These are phyloP conservation scores for Myotis vivesi DNA, from an alignment of 2,797 vertebrate species.

Conservation along the genomic window DNA sequence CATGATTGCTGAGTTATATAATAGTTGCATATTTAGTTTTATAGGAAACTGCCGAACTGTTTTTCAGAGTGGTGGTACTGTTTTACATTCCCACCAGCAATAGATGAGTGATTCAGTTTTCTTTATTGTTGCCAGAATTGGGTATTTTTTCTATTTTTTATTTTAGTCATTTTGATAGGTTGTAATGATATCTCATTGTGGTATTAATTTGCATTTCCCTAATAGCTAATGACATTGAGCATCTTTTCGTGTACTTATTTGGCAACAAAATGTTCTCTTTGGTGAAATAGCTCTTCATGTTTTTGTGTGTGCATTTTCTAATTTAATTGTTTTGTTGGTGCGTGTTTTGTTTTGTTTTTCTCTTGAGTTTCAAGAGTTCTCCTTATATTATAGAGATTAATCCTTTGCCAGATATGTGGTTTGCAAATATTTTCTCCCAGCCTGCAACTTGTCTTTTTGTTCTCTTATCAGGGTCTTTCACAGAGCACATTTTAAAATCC, in stretches of 20 bases:
- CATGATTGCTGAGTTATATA: not conserved
- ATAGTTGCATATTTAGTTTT: not conserved
- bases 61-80: not conserved
- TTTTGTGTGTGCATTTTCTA: conserved; percentile 1
- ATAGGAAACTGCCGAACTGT: not conserved
- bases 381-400: not conserved
- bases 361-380: not conserved
- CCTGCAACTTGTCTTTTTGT: not conserved
- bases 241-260: not conserved
- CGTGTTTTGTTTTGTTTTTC: not conserved
- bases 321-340: not conserved
- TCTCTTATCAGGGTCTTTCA: not conserved
- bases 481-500: not conserved
- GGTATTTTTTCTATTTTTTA: not conserved
- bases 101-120: not conserved
- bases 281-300: not conserved
- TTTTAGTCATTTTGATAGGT: not conserved
- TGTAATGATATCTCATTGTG: not conserved
- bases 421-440: not conserved
- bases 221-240: not conserved
- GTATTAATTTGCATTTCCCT: conserved; percentile 4
- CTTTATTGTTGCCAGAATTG: not conserved
- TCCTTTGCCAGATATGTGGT: not conserved
- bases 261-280: not conserved
- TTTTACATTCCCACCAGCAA: not conserved